These are phyloP conservation scores for Idaea straminata DNA, from an alignment of 2,888 invertebrate genomes.

Conservation along the genomic window DNA sequence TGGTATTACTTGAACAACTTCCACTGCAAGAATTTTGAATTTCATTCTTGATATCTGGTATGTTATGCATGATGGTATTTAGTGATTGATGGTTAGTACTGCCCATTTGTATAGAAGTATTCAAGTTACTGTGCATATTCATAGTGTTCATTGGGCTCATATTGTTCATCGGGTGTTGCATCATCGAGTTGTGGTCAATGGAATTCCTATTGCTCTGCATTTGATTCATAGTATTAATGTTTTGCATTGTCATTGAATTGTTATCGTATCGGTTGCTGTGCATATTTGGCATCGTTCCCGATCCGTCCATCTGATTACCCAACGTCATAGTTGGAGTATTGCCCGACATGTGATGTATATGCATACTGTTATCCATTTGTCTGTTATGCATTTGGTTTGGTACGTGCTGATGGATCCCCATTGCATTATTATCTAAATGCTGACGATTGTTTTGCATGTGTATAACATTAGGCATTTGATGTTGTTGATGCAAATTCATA, in stretches of 20 bases:
- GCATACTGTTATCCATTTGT: constrained; percentile 66
- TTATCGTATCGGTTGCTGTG: constrained; percentile 67
- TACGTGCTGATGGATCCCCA: constrained; percentile 70
- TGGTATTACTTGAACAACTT: constrained; percentile 62
- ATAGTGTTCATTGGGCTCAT: constrained; percentile 62
- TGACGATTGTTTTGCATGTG: constrained; percentile 68
- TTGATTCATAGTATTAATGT: constrained; percentile 66
- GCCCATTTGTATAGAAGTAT: constrained; percentile 64
- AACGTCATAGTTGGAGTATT: constrained; percentile 58
- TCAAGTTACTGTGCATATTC: constrained; percentile 65
- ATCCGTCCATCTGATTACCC: constrained; percentile 63
- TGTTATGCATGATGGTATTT: constrained; percentile 70
- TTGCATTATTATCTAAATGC: constrained; percentile 64
- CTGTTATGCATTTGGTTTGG: constrained; percentile 71
- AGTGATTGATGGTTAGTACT: constrained; percentile 64
- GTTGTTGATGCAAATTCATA: constrained; percentile 65
- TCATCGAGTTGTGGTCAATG: constrained; percentile 66
- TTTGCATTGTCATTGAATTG: constrained; percentile 65
- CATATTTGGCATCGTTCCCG: constrained; percentile 56
- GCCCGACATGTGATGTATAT: constrained; percentile 71
- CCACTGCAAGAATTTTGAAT: constrained; percentile 71
- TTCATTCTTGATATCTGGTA: constrained; percentile 74
- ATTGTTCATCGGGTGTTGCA: constrained; percentile 71
- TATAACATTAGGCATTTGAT: constrained; percentile 72
- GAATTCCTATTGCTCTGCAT: constrained; percentile 66